Evolutionary conservation across 2,888 invertebrate genomes (phyloP).

Genomic region (Lasius platythorax): DNA sequence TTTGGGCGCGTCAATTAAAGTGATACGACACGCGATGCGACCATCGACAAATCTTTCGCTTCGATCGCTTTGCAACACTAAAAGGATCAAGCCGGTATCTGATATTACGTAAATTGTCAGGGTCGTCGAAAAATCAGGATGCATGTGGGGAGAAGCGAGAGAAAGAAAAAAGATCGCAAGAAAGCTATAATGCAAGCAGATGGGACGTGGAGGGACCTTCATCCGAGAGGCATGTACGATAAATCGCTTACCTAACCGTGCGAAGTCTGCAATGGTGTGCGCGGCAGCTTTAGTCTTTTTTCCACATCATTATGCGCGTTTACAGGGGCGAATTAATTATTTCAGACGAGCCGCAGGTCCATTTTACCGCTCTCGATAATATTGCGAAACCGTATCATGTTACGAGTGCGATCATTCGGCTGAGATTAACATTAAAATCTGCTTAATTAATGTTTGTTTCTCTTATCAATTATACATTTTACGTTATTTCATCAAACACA

Average conservation of each 20-base stretch:
- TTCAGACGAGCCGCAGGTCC: not conserved
- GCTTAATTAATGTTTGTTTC: not conserved
- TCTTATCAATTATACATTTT: not conserved
- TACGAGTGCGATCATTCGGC: not conserved
- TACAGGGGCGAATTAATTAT: constrained; percentile 32
- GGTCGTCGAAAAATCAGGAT: constrained; percentile 57
- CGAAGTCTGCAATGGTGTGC: constrained; percentile 51
- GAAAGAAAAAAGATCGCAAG: constrained; percentile 17
- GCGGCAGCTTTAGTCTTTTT: not conserved
- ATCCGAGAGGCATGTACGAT: constrained; percentile 50
- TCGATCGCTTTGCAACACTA: not conserved
- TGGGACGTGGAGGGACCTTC: constrained; percentile 30
- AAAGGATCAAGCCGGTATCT: constrained; percentile 26
- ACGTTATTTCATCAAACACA: not conserved
- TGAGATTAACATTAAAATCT: constrained; percentile 7
- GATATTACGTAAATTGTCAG: constrained; percentile 58
- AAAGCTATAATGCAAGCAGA: constrained; percentile 34
- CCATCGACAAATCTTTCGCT: not conserved
- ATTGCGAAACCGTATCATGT: not conserved
- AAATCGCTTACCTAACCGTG: constrained; percentile 60
- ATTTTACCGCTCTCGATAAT: not conserved
- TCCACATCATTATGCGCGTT: constrained; percentile 28
- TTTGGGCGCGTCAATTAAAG: not conserved
- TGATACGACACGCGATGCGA: not conserved
- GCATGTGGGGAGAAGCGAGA: constrained; percentile 10